A percentile compares a stretch with the other conserved stretches of the same genome.
Conservation (phyloP, 2,113 vertebrate species). For the Scartelaos histophorus region DNA sequence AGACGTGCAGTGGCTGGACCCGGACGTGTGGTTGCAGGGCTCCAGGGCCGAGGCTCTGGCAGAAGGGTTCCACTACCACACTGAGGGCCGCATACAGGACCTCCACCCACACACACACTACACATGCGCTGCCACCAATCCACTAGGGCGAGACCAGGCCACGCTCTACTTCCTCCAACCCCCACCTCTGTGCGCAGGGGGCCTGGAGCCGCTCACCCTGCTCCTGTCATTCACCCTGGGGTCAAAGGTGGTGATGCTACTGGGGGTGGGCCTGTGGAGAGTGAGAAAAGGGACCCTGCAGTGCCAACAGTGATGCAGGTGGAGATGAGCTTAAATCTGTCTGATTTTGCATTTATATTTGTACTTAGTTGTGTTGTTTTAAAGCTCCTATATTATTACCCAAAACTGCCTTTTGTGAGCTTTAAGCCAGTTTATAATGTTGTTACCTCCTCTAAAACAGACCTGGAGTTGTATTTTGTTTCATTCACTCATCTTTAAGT, state of each 20-base stretch:
- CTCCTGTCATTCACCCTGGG: slow-evolving; percentile 66
- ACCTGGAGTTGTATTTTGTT: too few species aligned
- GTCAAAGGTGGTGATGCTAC: slow-evolving; percentile 66
- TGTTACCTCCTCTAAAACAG: too few species aligned
- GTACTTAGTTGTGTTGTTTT: too few species aligned
- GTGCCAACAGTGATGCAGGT: slow-evolving; percentile 25
- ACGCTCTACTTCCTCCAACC: slow-evolving; percentile 69
- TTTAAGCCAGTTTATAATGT: too few species aligned
- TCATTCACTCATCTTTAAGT: too few species aligned
- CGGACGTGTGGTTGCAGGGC: slow-evolving; percentile 62
- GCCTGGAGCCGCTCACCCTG: slow-evolving; percentile 49
- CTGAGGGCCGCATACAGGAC: slow-evolving; percentile 79
- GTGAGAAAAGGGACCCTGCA: slow-evolving; percentile 38
- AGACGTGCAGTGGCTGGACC: slow-evolving; percentile 79
- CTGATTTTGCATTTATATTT: background rate
- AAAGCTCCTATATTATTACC: too few species aligned
- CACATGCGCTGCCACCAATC: slow-evolving; percentile 85
- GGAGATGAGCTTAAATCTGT: background rate
- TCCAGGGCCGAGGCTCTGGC: slow-evolving; percentile 18
- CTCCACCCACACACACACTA: slow-evolving; percentile 84
- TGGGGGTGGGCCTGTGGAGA: slow-evolving; percentile 63
- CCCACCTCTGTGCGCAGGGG: background rate
- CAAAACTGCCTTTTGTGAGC: too few species aligned
- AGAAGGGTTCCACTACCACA: slow-evolving; percentile 62
- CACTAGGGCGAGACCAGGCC: slow-evolving; percentile 74